Evolutionary conservation across 2,113 vertebrate genomes (phyloP).

Genomic region (Charadrius vociferus): DNA sequence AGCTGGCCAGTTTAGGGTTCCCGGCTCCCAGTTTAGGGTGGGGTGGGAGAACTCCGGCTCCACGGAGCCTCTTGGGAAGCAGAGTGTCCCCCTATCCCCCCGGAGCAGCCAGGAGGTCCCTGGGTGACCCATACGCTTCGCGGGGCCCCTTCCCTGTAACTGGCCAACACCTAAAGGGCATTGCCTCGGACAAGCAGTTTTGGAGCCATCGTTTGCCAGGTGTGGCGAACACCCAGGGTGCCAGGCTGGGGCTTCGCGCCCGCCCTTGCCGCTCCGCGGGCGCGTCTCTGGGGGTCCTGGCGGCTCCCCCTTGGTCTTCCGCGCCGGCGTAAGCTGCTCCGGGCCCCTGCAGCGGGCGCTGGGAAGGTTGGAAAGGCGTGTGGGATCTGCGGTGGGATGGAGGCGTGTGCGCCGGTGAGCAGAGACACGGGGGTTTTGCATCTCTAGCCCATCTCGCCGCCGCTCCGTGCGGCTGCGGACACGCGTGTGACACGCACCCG

Average conservation of each 20-base stretch:
- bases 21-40: neutral
- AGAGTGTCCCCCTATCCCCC: no score
- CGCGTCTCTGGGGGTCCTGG: neutral
- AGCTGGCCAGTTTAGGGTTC: neutral
- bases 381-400: neutral
- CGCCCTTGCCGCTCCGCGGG: neutral
- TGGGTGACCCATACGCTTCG: neutral
- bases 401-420: accelerated
- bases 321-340: neutral
- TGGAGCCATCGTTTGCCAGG: neutral
- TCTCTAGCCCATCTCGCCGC: accelerated
- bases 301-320: neutral
- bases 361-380: neutral
- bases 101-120: neutral
- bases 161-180: neutral
- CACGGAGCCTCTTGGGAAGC: neutral
- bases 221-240: neutral
- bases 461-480: neutral
- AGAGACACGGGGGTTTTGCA: accelerated
- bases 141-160: neutral
- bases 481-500: neutral
- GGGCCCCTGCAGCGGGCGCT: neutral
- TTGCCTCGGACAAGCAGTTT: neutral
- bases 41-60: neutral
- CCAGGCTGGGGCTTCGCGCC: neutral